Percentiles rank a stretch among this genome's conserved stretches.
These are phyloP conservation scores for Drosophila anomelani DNA, from an alignment of 2,888 invertebrate genomes.

Conservation along the genomic window DNA sequence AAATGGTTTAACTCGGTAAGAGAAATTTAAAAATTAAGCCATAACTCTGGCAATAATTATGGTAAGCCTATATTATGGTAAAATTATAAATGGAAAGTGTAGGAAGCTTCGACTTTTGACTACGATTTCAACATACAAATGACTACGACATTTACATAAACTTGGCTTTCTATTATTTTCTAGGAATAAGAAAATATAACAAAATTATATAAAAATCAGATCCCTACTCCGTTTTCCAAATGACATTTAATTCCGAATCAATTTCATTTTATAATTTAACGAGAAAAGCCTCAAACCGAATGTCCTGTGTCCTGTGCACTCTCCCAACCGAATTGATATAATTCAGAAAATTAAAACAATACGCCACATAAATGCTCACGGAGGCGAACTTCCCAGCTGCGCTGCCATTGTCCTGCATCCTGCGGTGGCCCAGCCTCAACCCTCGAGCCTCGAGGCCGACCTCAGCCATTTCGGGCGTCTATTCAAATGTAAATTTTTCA, in stretches of 20 bases:
- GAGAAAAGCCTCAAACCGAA: slow-evolving; percentile 16
- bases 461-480: slow-evolving; percentile 48
- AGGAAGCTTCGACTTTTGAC: background rate
- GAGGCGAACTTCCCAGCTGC: slow-evolving; percentile 73
- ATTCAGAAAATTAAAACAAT: slow-evolving; percentile 76
- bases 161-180: too few relatives aligned
- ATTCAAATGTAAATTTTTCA: slow-evolving; percentile 81
- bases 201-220: background rate
- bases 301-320: slow-evolving; percentile 43
- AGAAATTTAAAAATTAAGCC: background rate
- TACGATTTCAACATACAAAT: background rate
- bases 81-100: background rate
- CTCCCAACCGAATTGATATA: slow-evolving; percentile 54
- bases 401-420: slow-evolving; percentile 67
- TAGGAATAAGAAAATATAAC: background rate
- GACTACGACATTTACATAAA: background rate
- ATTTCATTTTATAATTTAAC: slow-evolving; percentile 1
- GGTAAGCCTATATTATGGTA: too few relatives aligned
- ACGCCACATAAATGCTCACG: slow-evolving; percentile 77
- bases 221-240: background rate
- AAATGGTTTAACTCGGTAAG: background rate
- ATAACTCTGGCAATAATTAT: too few relatives aligned
- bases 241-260: slow-evolving; percentile 1
- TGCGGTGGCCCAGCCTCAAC: slow-evolving; percentile 42
- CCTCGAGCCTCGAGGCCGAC: slow-evolving; percentile 5